A percentile compares a stretch with the other conserved stretches of the same genome.
These are phyloP conservation scores for Platerodrilus igneus DNA, from an alignment of 2,888 invertebrate genomes.

Conservation along the genomic window DNA sequence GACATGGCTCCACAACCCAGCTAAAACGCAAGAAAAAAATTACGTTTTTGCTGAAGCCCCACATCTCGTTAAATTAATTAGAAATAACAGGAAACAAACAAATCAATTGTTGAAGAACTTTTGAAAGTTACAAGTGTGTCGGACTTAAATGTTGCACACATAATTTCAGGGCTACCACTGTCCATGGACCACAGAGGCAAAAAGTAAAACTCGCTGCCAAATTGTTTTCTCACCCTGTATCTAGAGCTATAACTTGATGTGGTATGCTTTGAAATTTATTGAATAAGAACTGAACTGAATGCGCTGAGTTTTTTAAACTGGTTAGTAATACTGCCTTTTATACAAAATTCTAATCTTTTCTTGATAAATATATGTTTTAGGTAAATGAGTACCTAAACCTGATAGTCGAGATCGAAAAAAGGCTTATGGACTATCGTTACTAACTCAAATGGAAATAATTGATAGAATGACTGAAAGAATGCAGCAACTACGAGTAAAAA, in stretches of 20 bases:
- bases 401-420: slow-evolving; percentile 20
- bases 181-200: slow-evolving; percentile 12
- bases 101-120: slow-evolving; percentile 16
- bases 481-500: slow-evolving; percentile 20
- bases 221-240: slow-evolving; percentile 29
- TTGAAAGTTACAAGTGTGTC: slow-evolving; percentile 17
- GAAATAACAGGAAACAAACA: slow-evolving; percentile 24
- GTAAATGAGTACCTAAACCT: slow-evolving; percentile 13
- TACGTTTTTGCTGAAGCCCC: slow-evolving; percentile 24
- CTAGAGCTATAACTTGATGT: slow-evolving; percentile 23
- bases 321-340: slow-evolving; percentile 14
- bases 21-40: slow-evolving; percentile 6
- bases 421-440: slow-evolving; percentile 25
- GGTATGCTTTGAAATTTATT: slow-evolving; percentile 17
- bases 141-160: slow-evolving; percentile 27
- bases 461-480: slow-evolving; percentile 23
- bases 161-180: slow-evolving; percentile 18
- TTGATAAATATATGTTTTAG: slow-evolving; percentile 6
- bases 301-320: slow-evolving; percentile 26
- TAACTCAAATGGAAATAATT: slow-evolving; percentile 24
- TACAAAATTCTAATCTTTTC: background rate
- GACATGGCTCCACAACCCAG: slow-evolving; percentile 22
- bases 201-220: slow-evolving; percentile 28
- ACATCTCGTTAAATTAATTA: slow-evolving; percentile 25
- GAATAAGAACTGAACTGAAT: slow-evolving; percentile 21